A percentile compares a stretch with the other conserved stretches of the same genome.
phyloP scores from a whole-genome alignment of 2,113 vertebrate species.

The Sylvia atricapilla region DNA sequence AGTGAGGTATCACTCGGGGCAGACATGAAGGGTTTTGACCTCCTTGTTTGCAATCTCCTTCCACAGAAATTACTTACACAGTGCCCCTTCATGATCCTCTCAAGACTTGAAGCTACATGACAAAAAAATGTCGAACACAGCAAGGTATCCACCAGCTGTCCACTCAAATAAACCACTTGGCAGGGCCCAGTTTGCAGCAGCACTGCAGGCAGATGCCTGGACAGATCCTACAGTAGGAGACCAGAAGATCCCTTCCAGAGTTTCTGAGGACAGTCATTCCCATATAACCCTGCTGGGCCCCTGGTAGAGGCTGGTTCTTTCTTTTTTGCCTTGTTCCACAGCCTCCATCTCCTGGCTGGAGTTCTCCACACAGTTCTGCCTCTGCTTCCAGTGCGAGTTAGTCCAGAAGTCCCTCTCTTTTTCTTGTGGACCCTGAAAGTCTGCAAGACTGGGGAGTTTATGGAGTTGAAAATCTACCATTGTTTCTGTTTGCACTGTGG shows the following conservation, averaged over 20 bases:
- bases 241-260: background rate
- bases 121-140: background rate
- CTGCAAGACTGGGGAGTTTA: background rate
- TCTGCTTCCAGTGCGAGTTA: background rate
- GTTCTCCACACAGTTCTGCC: background rate
- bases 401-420: background rate
- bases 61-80: background rate
- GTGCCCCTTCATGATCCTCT: background rate
- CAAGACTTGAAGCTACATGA: background rate
- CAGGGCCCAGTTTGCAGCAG: background rate
- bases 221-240: background rate
- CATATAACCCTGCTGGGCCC: background rate
- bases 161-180: background rate
- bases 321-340: background rate
- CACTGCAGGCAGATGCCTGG: background rate
- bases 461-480: background rate
- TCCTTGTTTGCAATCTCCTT: background rate
- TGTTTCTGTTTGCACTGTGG: background rate
- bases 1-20: background rate
- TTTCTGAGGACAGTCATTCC: background rate
- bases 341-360: background rate
- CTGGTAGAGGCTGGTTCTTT: background rate
- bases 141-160: background rate
- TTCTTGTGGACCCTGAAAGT: background rate
- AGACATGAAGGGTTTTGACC: background rate